phyloP scores from a whole-genome alignment of 2,113 vertebrate species.

The Sprattus sprattus region DNA sequence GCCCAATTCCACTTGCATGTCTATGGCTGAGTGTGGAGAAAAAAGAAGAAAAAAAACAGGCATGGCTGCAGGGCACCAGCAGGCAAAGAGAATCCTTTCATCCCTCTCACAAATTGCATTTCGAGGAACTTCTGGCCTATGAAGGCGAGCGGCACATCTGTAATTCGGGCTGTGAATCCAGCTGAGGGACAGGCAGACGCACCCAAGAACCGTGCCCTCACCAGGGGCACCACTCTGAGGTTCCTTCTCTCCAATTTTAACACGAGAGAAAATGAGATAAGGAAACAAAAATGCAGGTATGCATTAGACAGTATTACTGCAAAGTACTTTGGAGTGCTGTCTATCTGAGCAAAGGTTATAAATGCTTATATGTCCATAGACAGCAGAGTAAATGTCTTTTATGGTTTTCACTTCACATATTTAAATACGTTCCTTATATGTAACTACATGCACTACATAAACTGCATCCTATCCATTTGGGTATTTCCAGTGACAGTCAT shows the following conservation, averaged over 20 bases:
- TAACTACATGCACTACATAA: background rate
- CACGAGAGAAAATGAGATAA: background rate
- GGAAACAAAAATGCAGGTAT: background rate
- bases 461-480: no score
- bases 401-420: background rate
- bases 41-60: background rate
- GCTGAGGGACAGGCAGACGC: background rate
- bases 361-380: background rate
- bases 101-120: slow-evolving; percentile 15
- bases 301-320: background rate
- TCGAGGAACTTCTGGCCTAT: slow-evolving; percentile 1
- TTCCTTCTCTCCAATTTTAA: background rate
- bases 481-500: no score
- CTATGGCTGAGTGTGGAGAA: background rate
- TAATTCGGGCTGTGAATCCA: slow-evolving; percentile 2
- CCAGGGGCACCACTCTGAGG: background rate
- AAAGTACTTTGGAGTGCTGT: background rate
- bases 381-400: background rate
- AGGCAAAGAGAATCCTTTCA: slow-evolving; percentile 16
- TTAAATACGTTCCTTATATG: no score
- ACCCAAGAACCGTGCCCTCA: background rate
- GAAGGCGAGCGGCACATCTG: slow-evolving; percentile 10
- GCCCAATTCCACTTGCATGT: slow-evolving; percentile 8
- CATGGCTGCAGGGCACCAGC: slow-evolving; percentile 11
- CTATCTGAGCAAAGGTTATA: background rate